Conservation (phyloP, 2,113 vertebrate genomes). For the Erythrocercus mccallii region DNA sequence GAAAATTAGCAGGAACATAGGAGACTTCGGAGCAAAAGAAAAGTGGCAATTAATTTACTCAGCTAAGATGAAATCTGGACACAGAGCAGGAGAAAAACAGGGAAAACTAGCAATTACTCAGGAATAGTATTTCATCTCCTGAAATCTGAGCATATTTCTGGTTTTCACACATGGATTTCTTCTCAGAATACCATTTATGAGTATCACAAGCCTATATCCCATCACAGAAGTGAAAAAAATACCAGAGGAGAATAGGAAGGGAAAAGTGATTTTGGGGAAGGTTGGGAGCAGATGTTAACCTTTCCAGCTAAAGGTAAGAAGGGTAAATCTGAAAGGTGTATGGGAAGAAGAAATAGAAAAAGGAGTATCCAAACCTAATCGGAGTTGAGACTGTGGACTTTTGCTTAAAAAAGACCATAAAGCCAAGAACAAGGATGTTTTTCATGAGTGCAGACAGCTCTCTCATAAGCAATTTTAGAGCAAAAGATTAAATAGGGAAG, state of each 20-base stretch:
- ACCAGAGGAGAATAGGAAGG: neutral
- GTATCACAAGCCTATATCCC: neutral
- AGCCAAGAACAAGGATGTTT: neutral
- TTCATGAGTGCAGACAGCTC: neutral
- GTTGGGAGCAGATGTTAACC: neutral
- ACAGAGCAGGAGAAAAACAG: neutral
- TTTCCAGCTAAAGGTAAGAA: neutral
- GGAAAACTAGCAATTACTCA: neutral
- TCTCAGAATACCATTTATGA: neutral
- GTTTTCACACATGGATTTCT: neutral
- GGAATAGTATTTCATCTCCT: neutral
- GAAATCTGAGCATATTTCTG: neutral
- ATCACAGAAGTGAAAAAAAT: neutral
- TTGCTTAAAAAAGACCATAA: neutral
- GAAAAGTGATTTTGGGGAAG: neutral
- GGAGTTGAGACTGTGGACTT: neutral
- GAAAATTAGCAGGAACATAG: neutral
- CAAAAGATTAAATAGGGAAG: neutral
- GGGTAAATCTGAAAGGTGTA: neutral
- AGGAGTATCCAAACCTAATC: neutral
- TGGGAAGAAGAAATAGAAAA: neutral
- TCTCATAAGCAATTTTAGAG: neutral
- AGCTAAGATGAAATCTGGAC: neutral
- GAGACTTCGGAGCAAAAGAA: neutral
- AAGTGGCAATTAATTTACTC: neutral